Conservation (phyloP, 1,140 invertebrate species). For the Aporrectodea caliginosa region DNA sequence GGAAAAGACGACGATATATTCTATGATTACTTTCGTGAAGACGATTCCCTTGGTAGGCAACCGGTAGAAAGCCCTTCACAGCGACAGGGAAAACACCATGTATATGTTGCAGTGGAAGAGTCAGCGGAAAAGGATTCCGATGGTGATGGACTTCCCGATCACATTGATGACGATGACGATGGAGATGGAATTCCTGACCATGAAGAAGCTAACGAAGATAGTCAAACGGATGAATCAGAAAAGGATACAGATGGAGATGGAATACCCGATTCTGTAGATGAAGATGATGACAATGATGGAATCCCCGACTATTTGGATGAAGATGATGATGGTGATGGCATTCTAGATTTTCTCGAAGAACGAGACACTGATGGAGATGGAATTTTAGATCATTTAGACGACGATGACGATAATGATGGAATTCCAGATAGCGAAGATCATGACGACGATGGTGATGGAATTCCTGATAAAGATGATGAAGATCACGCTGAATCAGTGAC, state of each 20-base stretch:
- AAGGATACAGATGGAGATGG: conserved; percentile 32
- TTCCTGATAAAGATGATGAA: conserved; percentile 30
- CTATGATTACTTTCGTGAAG: too few relatives aligned
- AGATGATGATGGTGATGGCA: conserved; percentile 35
- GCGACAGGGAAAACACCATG: too few relatives aligned
- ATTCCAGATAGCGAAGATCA: conserved; percentile 3
- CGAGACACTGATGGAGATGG: conserved; percentile 13
- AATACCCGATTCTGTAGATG: conserved; percentile 26
- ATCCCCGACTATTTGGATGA: conserved; percentile 25
- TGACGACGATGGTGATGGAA: conserved; percentile 33
- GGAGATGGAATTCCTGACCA: conserved; percentile 36
- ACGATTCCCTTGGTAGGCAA: too few relatives aligned
- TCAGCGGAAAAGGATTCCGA: conserved; percentile 18
- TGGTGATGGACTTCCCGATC: conserved; percentile 33
- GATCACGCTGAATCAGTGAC: conserved; percentile 14
- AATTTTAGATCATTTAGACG: background rate
- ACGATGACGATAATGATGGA: conserved; percentile 11
- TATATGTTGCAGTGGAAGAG: too few relatives aligned
- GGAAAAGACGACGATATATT: conserved; percentile 21
- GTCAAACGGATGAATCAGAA: background rate
- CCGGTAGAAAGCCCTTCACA: too few relatives aligned
- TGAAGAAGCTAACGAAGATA: conserved; percentile 13
- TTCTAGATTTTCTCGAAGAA: conserved; percentile 26
- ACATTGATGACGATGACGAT: conserved; percentile 35
- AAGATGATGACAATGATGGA: conserved; percentile 28